Conservation (phyloP, 2,888 invertebrate species). For the Ctena decussata region DNA sequence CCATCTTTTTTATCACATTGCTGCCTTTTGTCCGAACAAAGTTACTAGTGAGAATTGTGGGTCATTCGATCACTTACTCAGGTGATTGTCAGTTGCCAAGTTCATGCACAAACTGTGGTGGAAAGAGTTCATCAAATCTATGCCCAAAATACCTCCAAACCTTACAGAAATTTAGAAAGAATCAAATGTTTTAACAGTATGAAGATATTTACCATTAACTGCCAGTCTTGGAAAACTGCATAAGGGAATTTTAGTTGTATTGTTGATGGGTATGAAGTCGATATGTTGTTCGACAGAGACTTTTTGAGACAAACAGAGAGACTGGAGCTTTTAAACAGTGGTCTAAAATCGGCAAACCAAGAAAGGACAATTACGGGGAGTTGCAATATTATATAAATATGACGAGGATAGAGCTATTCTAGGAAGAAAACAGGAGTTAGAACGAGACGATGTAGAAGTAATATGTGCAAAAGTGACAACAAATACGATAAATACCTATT, state of each 20-base stretch:
- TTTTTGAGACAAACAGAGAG: not conserved
- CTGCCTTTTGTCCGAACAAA: no score
- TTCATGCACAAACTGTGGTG: not conserved
- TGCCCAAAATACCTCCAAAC: not conserved
- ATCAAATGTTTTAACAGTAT: not conserved
- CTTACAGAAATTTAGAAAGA: not conserved
- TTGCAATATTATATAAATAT: no score
- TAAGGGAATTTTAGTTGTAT: not conserved
- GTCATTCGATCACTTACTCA: no score
- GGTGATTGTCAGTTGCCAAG: not conserved
- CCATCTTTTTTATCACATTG: no score
- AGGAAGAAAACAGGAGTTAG: no score
- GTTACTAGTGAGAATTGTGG: no score
- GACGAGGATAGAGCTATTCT: no score
- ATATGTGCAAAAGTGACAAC: no score
- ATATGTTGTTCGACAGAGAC: not conserved
- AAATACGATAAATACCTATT: no score
- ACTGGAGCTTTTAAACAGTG: not conserved
- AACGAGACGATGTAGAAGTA: no score
- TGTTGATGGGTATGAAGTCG: not conserved
- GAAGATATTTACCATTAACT: not conserved
- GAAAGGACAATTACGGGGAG: no score
- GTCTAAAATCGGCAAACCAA: not conserved
- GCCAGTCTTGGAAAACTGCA: not conserved
- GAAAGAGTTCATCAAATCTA: not conserved